Conservation (phyloP, 1,140 invertebrate genomes). For the Drosophila carrolli region DNA sequence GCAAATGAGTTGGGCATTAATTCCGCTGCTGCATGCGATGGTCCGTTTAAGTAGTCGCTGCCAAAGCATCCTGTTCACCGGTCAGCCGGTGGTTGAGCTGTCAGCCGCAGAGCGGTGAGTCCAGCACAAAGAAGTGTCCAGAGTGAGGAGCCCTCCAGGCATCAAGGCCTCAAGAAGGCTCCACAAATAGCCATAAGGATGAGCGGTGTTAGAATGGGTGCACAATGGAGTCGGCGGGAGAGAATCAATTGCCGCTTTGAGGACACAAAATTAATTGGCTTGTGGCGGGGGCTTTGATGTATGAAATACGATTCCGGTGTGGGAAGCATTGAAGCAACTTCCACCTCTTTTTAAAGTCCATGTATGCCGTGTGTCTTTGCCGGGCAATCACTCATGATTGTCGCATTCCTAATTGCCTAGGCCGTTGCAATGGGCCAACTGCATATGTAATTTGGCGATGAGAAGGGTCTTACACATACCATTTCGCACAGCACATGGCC, state of each 20-base stretch:
- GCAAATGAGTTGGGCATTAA: slow-evolving; percentile 54
- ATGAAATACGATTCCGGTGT: slow-evolving; percentile 13
- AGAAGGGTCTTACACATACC: not conserved
- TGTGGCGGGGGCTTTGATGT: slow-evolving; percentile 16
- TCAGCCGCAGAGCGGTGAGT: slow-evolving; percentile 7
- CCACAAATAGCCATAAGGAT: slow-evolving; percentile 16
- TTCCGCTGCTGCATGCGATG: slow-evolving; percentile 5
- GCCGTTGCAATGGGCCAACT: slow-evolving; percentile 3
- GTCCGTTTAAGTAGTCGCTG: not conserved
- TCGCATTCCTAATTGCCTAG: slow-evolving; percentile 8
- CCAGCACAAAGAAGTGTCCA: not conserved
- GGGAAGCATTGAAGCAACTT: no score
- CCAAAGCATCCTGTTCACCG: not conserved
- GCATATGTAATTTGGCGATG: not conserved
- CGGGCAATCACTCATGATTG: slow-evolving; percentile 24
- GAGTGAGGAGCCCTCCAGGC: not conserved
- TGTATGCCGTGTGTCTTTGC: not conserved
- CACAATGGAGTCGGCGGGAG: not conserved
- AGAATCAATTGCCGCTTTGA: slow-evolving; percentile 38
- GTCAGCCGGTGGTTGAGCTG: slow-evolving; percentile 10
- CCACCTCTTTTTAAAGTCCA: not conserved
- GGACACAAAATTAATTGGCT: slow-evolving; percentile 28
- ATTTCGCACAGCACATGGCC: not conserved
- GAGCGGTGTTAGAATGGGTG: not conserved
- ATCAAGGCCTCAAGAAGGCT: not conserved